phyloP scores from a whole-genome alignment of 1,140 invertebrate genomes.

The Drosophila funebris region DNA sequence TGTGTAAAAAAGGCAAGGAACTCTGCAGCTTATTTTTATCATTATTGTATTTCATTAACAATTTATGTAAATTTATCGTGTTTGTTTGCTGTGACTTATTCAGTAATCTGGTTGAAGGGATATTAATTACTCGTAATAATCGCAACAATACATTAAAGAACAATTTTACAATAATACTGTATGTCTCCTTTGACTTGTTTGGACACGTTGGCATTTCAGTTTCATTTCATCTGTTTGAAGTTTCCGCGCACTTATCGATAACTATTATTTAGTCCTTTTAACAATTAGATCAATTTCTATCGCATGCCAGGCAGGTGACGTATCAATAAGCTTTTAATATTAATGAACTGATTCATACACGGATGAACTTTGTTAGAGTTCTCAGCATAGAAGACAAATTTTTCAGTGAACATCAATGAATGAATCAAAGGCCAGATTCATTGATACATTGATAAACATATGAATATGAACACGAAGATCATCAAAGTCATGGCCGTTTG shows the following conservation, averaged over 20 bases:
- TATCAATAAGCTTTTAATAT: neutral
- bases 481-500: slow-evolving; percentile 38
- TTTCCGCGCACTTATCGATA: neutral
- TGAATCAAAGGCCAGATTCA: slow-evolving; percentile 28
- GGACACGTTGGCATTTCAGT: neutral
- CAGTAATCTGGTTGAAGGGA: neutral
- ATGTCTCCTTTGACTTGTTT: neutral
- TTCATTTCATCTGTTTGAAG: neutral
- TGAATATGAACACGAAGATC: slow-evolving; percentile 17
- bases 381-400: neutral
- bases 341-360: neutral
- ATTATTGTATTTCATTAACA: no score
- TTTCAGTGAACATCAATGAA: no score
- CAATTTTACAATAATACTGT: no score
- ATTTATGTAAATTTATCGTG: neutral
- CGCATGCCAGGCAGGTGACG: no score
- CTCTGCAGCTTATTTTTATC: neutral
- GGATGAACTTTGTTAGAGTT: neutral
- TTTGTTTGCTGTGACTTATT: neutral
- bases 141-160: neutral
- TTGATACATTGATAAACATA: slow-evolving; percentile 9
- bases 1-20: slow-evolving; percentile 1
- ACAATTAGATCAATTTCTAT: neutral
- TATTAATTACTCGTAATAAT: slow-evolving; percentile 1
- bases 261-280: neutral